Evolutionary conservation across 2,113 vertebrate genomes (phyloP).

Genomic region (Symphodus melops): DNA sequence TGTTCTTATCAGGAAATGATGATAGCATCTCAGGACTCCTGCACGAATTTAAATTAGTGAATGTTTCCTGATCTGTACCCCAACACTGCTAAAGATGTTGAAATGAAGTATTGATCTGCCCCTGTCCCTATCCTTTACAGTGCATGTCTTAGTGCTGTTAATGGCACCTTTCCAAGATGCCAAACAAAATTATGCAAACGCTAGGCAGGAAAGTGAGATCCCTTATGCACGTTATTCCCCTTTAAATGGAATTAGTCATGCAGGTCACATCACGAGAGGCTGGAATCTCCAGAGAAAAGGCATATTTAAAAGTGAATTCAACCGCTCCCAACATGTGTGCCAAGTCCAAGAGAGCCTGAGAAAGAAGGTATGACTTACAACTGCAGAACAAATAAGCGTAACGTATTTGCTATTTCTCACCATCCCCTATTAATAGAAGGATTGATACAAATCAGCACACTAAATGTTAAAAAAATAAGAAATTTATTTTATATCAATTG

Average conservation of each 20-base stretch:
- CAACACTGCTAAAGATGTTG: constrained; percentile 65
- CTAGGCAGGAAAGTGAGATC: constrained; percentile 61
- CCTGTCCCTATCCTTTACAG: constrained; percentile 50
- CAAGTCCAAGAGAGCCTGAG: constrained; percentile 29
- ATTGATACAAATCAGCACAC: background rate
- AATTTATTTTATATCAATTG: background rate
- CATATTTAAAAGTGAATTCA: constrained; percentile 79
- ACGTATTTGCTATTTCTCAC: constrained; percentile 7
- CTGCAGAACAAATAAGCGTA: constrained; percentile 8
- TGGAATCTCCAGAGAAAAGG: constrained; percentile 72
- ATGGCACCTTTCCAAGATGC: constrained; percentile 78
- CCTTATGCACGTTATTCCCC: constrained; percentile 76
- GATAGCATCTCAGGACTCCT: constrained; percentile 67
- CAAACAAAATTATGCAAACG: constrained; percentile 83
- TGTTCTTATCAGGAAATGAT: constrained; percentile 79
- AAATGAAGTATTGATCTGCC: constrained; percentile 78
- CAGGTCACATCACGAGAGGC: constrained; percentile 75
- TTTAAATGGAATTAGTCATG: constrained; percentile 82
- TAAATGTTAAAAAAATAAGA: background rate
- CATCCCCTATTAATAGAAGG: too few relatives aligned
- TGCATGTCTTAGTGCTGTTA: constrained; percentile 63
- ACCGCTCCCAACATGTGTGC: constrained; percentile 51
- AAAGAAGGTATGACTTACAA: constrained; percentile 34
- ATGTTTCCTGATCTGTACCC: constrained; percentile 63
- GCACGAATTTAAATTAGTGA: constrained; percentile 73